Evolutionary conservation across 2,888 invertebrate genomes (phyloP).

Genomic region (Furcula furcula): DNA sequence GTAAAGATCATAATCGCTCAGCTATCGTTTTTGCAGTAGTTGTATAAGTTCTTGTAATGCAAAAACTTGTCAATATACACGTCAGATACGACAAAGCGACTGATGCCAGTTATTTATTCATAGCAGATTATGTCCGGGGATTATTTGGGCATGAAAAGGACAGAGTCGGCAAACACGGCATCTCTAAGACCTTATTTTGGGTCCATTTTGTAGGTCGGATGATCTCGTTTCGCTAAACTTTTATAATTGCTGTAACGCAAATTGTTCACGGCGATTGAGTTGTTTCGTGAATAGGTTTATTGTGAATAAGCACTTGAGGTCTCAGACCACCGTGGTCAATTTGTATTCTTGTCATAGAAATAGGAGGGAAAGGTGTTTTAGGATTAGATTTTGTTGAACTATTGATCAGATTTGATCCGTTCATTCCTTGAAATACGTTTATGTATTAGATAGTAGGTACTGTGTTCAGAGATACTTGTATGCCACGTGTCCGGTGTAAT

Average conservation of each 20-base stretch:
- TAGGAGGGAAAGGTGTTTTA: background rate
- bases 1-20: conserved; percentile 14
- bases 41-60: conserved; percentile 21
- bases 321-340: conserved; percentile 33
- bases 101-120: conserved; percentile 74
- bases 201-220: conserved; percentile 45
- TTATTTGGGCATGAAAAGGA: conserved; percentile 63
- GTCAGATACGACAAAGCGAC: conserved; percentile 68
- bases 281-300: conserved; percentile 37
- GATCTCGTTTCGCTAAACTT: conserved; percentile 61
- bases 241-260: conserved; percentile 54
- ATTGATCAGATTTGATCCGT: background rate
- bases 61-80: conserved; percentile 72
- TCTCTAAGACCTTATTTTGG: conserved; percentile 64
- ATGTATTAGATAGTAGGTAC: no score
- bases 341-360: conserved; percentile 3
- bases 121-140: conserved; percentile 68
- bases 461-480: no score
- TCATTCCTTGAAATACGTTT: no score
- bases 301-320: conserved; percentile 56
- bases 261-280: conserved; percentile 58
- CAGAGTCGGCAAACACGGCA: conserved; percentile 56
- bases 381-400: background rate
- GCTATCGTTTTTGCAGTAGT: background rate
- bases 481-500: no score